These are phyloP conservation scores for Sebastes kiyomatsui DNA, from an alignment of 2,797 vertebrate species.

Conservation along the genomic window DNA sequence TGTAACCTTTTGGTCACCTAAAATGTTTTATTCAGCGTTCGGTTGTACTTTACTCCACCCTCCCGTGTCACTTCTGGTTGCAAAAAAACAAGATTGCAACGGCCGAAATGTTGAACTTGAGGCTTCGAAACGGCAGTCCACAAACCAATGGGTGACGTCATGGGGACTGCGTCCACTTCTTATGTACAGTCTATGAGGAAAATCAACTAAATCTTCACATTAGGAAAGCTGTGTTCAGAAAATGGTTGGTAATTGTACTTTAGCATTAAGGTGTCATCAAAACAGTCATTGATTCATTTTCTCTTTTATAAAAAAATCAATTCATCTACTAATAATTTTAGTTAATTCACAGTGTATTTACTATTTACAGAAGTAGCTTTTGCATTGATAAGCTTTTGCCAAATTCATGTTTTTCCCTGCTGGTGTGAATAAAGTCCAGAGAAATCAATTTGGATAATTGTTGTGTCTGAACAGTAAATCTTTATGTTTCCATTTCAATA, in stretches of 20 bases:
- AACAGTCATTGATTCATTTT: background rate
- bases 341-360: background rate
- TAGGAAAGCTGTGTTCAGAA: background rate
- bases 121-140: background rate
- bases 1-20: background rate
- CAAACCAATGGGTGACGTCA: background rate
- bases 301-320: background rate
- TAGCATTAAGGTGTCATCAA: background rate
- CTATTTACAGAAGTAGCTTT: background rate
- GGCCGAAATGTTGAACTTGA: background rate
- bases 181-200: background rate
- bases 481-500: background rate
- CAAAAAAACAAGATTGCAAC: background rate
- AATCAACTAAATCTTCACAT: background rate
- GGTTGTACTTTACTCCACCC: background rate
- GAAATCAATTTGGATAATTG: background rate
- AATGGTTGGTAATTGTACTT: background rate
- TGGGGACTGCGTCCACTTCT: background rate
- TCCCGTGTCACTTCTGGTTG: background rate
- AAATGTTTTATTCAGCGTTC: background rate
- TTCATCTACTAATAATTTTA: background rate
- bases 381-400: background rate
- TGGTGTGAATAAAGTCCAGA: background rate
- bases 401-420: background rate
- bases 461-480: background rate